Conservation (phyloP, 1,140 invertebrate species). For the Caligus rogercresseyi region DNA sequence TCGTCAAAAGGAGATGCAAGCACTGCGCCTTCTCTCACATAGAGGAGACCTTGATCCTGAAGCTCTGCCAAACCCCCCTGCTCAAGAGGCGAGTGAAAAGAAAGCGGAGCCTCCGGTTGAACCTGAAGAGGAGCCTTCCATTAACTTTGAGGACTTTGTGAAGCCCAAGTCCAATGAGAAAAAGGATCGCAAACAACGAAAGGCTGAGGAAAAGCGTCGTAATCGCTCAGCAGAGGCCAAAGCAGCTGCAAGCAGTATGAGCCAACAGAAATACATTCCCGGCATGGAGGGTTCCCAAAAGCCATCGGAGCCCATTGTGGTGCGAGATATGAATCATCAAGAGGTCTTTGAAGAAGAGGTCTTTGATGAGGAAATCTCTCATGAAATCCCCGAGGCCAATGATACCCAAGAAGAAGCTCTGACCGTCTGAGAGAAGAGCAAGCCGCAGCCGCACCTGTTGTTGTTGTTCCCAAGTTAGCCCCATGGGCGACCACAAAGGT, state of each 20-base stretch:
- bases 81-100: too few species aligned
- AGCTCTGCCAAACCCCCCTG: too few species aligned
- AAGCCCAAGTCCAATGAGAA: constrained; percentile 10
- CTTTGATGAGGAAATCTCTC: too few species aligned
- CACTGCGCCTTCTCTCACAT: too few species aligned
- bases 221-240: constrained; percentile 1
- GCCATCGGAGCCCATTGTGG: constrained; percentile 17
- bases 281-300: constrained; percentile 3
- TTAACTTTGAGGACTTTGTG: background rate
- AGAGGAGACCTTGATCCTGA: too few species aligned
- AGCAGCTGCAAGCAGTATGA: background rate
- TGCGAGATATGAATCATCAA: too few species aligned
- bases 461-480: constrained; percentile 21
- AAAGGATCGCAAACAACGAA: constrained; percentile 13
- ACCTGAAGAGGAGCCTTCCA: too few species aligned
- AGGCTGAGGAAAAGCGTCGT: constrained; percentile 13
- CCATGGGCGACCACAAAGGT: constrained; percentile 23
- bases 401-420: too few species aligned
- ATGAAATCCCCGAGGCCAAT: too few species aligned
- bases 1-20: background rate
- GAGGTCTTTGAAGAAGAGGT: too few species aligned
- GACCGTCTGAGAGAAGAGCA: background rate
- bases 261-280: constrained; percentile 1
- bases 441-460: background rate
- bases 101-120: too few species aligned